Percentiles rank a stretch among this genome's conserved stretches.
Conservation (phyloP, 1,140 invertebrate genomes). For the Diprion similis region DNA sequence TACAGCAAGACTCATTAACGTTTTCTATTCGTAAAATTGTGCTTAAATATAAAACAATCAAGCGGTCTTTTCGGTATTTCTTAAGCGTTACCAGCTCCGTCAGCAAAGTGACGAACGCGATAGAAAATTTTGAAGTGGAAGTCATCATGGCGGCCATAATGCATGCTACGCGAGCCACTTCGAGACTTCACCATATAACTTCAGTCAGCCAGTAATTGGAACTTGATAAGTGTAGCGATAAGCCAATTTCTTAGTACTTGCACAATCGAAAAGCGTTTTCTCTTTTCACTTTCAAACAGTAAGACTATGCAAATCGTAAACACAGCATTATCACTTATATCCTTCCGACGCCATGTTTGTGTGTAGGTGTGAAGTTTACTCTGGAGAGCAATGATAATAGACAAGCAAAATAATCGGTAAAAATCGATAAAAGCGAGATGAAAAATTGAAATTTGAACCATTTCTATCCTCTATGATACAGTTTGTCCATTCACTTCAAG, state of each 20-base stretch:
- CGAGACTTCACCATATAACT: neutral
- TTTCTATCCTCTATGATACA: too few species aligned
- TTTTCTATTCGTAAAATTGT: too few species aligned
- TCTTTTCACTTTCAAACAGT: neutral
- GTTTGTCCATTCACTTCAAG: too few species aligned
- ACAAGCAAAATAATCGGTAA: conserved; percentile 14
- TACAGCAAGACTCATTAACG: conserved; percentile 6
- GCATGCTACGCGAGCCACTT: neutral
- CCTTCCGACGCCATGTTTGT: too few species aligned
- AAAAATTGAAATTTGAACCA: too few species aligned
- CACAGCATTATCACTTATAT: too few species aligned
- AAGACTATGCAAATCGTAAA: too few species aligned
- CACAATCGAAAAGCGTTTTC: neutral
- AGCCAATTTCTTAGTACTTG: neutral
- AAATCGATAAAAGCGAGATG: neutral
- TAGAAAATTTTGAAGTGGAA: neutral
- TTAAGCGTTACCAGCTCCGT: too few species aligned
- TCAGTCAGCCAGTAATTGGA: too few species aligned
- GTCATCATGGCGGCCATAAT: neutral
- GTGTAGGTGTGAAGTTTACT: too few species aligned
- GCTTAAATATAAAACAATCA: too few species aligned
- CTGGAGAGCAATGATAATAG: neutral
- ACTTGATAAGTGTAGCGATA: neutral
- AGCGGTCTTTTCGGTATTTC: too few species aligned
- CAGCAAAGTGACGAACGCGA: conserved; percentile 9